Conservation (phyloP, 2,888 invertebrate genomes). For the Chrysina gloriosa region DNA sequence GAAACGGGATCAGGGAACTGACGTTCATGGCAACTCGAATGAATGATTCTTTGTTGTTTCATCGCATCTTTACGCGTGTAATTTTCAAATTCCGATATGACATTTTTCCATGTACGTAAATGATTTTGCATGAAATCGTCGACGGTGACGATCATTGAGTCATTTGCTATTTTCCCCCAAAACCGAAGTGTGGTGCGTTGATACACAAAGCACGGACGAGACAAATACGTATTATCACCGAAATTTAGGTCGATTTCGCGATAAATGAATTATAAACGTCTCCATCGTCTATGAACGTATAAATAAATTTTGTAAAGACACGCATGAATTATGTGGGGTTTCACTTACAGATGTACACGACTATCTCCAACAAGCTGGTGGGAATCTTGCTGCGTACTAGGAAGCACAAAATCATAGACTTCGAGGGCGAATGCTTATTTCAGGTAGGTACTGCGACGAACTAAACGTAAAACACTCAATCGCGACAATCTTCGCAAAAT, state of each 20-base stretch:
- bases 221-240: too few relatives aligned
- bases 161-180: too few relatives aligned
- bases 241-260: too few relatives aligned
- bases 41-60: slow-evolving; percentile 19
- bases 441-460: too few relatives aligned
- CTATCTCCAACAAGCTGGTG: slow-evolving; percentile 93
- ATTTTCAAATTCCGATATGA: not conserved
- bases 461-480: not conserved
- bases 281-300: too few relatives aligned
- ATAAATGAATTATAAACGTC: too few relatives aligned
- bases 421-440: slow-evolving; percentile 96
- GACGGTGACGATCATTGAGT: too few relatives aligned
- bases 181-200: too few relatives aligned
- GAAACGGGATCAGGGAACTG: not conserved
- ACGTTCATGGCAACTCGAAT: slow-evolving; percentile 17
- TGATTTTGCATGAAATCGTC: too few relatives aligned
- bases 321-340: not conserved
- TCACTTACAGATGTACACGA: slow-evolving; percentile 84
- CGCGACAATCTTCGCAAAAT: slow-evolving; percentile 2
- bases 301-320: too few relatives aligned
- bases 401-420: slow-evolving; percentile 90
- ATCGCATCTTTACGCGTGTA: not conserved
- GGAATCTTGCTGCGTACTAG: slow-evolving; percentile 92
- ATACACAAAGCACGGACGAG: too few relatives aligned
- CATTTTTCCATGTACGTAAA: too few relatives aligned